Evolutionary conservation across 1,140 invertebrate genomes (phyloP).

Genomic region (Drosophila bipectinata): DNA sequence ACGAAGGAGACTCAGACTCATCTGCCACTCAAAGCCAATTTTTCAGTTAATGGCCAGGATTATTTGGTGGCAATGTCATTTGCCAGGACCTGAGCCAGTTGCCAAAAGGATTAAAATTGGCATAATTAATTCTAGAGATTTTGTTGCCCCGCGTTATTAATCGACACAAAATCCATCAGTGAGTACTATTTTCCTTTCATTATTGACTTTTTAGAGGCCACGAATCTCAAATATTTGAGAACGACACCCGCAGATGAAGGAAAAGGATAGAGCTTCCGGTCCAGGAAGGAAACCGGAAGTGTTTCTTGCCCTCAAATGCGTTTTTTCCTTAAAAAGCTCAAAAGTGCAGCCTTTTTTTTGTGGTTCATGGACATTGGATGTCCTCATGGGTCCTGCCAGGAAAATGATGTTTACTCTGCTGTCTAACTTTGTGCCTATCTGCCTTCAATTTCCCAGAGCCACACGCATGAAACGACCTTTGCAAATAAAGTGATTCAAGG

Average conservation of each 20-base stretch:
- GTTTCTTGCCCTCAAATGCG: constrained; percentile 68
- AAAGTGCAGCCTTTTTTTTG: constrained; percentile 11
- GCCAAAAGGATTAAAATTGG: constrained; percentile 70
- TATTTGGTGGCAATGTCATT: constrained; percentile 64
- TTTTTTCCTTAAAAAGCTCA: constrained; percentile 51
- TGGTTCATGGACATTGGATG: constrained; percentile 25
- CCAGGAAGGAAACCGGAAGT: constrained; percentile 48
- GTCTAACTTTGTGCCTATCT: constrained; percentile 48
- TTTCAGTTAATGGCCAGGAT: constrained; percentile 62
- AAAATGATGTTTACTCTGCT: constrained; percentile 73
- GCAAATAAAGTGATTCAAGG: constrained; percentile 25
- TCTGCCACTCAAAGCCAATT: constrained; percentile 33
- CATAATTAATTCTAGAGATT: constrained; percentile 66
- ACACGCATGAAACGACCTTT: constrained; percentile 21
- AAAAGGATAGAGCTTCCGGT: constrained; percentile 62
- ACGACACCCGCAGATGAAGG: constrained; percentile 6
- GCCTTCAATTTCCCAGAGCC: constrained; percentile 12
- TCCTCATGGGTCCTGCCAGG: constrained; percentile 42
- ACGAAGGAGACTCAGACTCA: constrained; percentile 11
- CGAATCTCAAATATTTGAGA: constrained; percentile 7
- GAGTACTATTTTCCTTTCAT: neutral
- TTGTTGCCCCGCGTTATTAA: constrained; percentile 56
- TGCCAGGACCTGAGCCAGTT: constrained; percentile 47
- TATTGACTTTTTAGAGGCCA: neutral
- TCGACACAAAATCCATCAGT: constrained; percentile 39